Evolutionary conservation across 2,888 invertebrate species (phyloP).

Genomic region (Cordilura impudica): DNA sequence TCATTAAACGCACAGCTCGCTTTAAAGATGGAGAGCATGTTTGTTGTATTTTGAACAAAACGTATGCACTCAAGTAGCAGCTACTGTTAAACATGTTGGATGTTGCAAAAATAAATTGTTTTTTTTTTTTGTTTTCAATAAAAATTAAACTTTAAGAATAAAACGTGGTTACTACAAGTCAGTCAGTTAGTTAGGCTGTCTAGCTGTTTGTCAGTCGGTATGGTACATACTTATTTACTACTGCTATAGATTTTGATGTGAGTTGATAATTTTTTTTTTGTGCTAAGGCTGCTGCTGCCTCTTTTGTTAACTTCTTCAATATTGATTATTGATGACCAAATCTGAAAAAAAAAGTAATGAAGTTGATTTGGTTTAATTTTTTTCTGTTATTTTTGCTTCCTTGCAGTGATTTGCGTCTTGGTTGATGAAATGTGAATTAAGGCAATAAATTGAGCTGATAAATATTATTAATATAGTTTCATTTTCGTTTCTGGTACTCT

Average conservation of each 20-base stretch:
- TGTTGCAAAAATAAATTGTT: slow-evolving; percentile 54
- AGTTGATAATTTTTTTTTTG: slow-evolving; percentile 1
- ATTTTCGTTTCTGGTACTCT: slow-evolving; percentile 4
- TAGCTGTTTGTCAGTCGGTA: background rate
- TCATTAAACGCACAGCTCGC: slow-evolving; percentile 69
- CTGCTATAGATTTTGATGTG: background rate
- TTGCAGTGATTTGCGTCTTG: slow-evolving; percentile 52
- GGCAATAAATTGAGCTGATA: slow-evolving; percentile 63
- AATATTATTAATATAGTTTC: slow-evolving; percentile 63
- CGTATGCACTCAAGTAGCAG: slow-evolving; percentile 47
- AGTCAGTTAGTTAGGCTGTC: slow-evolving; percentile 28
- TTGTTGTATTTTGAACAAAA: background rate
- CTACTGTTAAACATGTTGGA: slow-evolving; percentile 50
- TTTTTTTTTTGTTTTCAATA: no score
- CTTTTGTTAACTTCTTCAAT: slow-evolving; percentile 31
- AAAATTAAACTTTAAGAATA: slow-evolving; percentile 24
- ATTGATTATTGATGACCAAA: slow-evolving; percentile 62
- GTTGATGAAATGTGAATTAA: slow-evolving; percentile 63
- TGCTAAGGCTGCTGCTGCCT: slow-evolving; percentile 9
- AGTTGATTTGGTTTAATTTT: slow-evolving; percentile 38
- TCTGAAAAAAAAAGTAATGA: slow-evolving; percentile 34
- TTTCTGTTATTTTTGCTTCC: background rate
- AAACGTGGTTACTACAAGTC: slow-evolving; percentile 27
- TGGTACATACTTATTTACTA: background rate
- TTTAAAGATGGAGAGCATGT: background rate